phyloP scores from a whole-genome alignment of 2,113 vertebrate genomes.

The Zapus hudsonius region DNA sequence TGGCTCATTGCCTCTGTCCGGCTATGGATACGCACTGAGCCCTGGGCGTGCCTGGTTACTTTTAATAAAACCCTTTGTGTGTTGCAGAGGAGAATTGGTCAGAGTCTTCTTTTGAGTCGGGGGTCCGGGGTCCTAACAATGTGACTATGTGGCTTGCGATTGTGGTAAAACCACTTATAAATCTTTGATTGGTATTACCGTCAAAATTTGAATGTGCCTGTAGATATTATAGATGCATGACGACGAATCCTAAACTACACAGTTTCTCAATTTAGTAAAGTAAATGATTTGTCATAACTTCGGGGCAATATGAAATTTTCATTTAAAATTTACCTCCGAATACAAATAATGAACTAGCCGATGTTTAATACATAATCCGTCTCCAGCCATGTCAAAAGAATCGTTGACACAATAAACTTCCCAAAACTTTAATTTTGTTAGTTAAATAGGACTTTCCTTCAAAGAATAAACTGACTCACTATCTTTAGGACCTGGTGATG shows the following conservation, averaged over 20 bases:
- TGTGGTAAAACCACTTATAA: background rate
- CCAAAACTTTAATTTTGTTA: background rate
- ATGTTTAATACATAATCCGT: background rate
- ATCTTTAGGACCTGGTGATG: background rate
- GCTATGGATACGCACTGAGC: too few species aligned
- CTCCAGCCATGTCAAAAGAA: background rate
- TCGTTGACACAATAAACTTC: too few species aligned
- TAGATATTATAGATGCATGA: background rate
- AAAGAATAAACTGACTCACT: background rate
- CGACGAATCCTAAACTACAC: background rate
- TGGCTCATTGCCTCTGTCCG: too few species aligned
- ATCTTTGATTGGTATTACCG: too few species aligned
- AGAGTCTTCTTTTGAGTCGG: too few species aligned
- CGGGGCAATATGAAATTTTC: background rate
- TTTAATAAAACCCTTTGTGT: too few species aligned
- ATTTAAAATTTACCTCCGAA: background rate
- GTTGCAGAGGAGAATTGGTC: too few species aligned
- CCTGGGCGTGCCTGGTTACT: too few species aligned
- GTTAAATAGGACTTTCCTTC: background rate
- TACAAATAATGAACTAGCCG: background rate
- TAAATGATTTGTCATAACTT: background rate
- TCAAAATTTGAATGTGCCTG: background rate
- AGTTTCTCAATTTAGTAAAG: background rate
- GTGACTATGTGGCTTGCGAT: background rate
- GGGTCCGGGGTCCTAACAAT: too few species aligned